These are phyloP conservation scores for Tamandua tetradactyla DNA, from an alignment of 2,797 vertebrate genomes.

Conservation along the genomic window DNA sequence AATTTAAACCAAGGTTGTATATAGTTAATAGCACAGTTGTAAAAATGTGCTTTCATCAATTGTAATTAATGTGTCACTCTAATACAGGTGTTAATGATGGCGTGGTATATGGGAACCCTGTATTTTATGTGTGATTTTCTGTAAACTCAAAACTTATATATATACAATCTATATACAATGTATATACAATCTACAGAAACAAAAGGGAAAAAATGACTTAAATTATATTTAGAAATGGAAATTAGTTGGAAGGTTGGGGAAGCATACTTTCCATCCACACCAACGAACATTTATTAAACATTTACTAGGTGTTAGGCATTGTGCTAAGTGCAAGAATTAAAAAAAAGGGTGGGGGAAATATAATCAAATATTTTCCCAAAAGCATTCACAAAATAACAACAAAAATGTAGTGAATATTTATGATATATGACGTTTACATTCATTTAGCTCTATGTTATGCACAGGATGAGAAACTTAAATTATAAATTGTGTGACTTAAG, in stretches of 20 bases:
- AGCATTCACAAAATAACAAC: not conserved
- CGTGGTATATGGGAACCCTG: no score
- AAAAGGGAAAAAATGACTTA: not conserved
- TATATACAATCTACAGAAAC: no score
- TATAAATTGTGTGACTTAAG: not conserved
- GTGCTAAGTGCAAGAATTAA: not conserved
- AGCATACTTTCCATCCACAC: not conserved
- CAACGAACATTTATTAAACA: not conserved
- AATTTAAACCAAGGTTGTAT: no score
- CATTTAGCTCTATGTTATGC: not conserved
- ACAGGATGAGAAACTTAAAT: not conserved
- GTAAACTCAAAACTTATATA: no score
- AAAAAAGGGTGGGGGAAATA: not conserved
- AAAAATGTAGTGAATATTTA: not conserved
- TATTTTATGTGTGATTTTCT: no score
- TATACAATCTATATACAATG: no score
- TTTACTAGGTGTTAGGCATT: not conserved
- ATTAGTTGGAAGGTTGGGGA: not conserved
- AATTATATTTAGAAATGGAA: slow-evolving; percentile 33
- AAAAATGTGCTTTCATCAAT: no score
- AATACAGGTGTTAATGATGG: no score
- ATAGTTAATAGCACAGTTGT: no score
- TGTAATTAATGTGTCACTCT: no score
- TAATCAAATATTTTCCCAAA: not conserved
- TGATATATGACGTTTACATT: not conserved